A percentile compares a stretch with the other conserved stretches of the same genome.
phyloP scores from a whole-genome alignment of 2,797 vertebrate genomes.

The Intellagama lesueurii region DNA sequence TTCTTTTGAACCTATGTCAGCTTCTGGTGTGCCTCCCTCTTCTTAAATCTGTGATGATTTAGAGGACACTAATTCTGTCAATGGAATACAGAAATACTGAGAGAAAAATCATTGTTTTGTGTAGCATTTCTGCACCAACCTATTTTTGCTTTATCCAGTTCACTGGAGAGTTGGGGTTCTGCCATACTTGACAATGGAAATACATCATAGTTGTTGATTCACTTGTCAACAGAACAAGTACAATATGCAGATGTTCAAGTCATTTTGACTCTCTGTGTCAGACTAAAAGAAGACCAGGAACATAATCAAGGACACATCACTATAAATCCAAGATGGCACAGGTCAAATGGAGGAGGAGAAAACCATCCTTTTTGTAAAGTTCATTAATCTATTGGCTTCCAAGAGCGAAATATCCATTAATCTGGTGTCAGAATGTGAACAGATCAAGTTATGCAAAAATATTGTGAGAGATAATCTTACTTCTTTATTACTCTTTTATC shows the following conservation, averaged over 20 bases:
- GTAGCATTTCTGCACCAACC: slow-evolving; percentile 8
- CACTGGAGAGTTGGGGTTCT: neutral
- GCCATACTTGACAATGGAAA: slow-evolving; percentile 30
- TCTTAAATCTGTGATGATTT: neutral
- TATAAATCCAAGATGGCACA: neutral
- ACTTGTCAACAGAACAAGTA: slow-evolving; percentile 34
- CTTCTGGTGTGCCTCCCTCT: neutral
- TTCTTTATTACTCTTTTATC: neutral
- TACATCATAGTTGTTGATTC: slow-evolving; percentile 4
- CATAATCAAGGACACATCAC: neutral
- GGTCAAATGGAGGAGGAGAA: slow-evolving; percentile 4
- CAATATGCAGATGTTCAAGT: neutral
- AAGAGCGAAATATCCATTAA: neutral
- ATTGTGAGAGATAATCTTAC: neutral
- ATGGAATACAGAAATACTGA: slow-evolving; percentile 7
- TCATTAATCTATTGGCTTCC: neutral
- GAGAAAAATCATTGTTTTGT: neutral
- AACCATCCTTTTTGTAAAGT: slow-evolving; percentile 10
- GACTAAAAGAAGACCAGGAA: neutral
- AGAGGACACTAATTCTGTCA: slow-evolving; percentile 1
- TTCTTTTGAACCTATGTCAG: slow-evolving; percentile 7
- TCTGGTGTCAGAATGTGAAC: neutral
- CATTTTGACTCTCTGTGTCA: neutral
- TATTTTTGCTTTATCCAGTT: slow-evolving; percentile 6
- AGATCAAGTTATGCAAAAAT: neutral